A percentile compares a stretch with the other conserved stretches of the same genome.
Conservation (phyloP, 2,797 vertebrate species). For the Cyclopterus lumpus region DNA sequence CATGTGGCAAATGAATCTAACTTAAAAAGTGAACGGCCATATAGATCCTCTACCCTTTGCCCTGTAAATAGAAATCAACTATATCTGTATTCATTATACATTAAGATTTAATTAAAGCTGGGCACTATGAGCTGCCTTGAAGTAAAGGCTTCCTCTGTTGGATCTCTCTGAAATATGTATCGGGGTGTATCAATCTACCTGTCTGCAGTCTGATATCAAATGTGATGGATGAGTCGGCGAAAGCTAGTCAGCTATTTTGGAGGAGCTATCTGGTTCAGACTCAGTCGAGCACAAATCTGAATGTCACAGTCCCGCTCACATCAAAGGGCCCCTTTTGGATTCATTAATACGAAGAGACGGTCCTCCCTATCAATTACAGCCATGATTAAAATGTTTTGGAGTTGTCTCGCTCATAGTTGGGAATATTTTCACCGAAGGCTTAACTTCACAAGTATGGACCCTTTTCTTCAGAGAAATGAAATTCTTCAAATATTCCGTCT, state of each 20-base stretch:
- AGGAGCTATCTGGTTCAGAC: conserved; percentile 75
- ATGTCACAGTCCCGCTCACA: conserved; percentile 77
- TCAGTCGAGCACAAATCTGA: conserved; percentile 73
- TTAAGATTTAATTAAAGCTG: conserved; percentile 35
- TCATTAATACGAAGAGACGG: conserved; percentile 75
- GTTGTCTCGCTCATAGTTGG: conserved; percentile 58
- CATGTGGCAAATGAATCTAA: neutral
- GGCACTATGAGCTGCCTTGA: neutral
- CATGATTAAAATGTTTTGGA: conserved; percentile 76
- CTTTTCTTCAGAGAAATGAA: conserved; percentile 52
- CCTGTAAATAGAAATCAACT: neutral
- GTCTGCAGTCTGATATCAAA: conserved; percentile 71
- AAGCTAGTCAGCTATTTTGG: conserved; percentile 77
- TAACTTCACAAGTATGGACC: conserved; percentile 53
- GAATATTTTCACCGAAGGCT: conserved; percentile 62
- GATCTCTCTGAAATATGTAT: conserved; percentile 53
- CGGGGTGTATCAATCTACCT: conserved; percentile 73
- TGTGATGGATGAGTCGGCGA: conserved; percentile 76
- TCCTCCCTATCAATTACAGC: conserved; percentile 76
- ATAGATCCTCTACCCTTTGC: neutral
- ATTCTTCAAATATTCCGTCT: conserved; percentile 34
- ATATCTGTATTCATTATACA: conserved; percentile 20
- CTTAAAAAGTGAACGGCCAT: neutral
- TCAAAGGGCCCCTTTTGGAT: conserved; percentile 76
- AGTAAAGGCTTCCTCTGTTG: conserved; percentile 26